Percentiles rank a stretch among this genome's conserved stretches.
These are phyloP conservation scores for Gallinago jamesoni DNA, from an alignment of 2,113 vertebrate genomes.

Conservation along the genomic window DNA sequence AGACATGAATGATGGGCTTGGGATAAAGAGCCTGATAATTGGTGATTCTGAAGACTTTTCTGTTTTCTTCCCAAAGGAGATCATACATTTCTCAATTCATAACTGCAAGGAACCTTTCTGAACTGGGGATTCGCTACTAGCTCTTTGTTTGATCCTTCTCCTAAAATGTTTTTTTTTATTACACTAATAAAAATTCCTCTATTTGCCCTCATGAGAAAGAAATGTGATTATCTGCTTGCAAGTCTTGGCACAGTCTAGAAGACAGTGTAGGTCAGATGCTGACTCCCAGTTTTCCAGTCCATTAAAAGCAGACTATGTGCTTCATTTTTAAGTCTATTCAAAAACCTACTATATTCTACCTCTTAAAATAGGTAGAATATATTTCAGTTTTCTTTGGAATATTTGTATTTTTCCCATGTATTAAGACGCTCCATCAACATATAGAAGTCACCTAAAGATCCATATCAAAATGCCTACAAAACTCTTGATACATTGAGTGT, in stretches of 20 bases:
- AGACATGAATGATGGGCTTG: not conserved
- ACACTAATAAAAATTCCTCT: not conserved
- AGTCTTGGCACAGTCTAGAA: not conserved
- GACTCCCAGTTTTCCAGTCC: not conserved
- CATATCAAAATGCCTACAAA: not conserved
- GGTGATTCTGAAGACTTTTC: not conserved
- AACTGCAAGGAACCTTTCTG: not conserved
- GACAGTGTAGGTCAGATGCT: not conserved
- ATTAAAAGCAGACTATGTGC: not conserved
- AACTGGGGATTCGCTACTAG: not conserved
- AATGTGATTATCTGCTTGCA: not conserved
- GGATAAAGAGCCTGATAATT: not conserved
- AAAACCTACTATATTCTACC: not conserved
- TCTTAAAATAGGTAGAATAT: no score
- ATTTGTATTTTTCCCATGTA: not conserved
- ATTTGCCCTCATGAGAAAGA: not conserved
- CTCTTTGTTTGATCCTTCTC: not conserved
- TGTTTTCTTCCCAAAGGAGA: not conserved
- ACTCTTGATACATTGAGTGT: not conserved
- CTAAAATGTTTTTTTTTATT: not conserved
- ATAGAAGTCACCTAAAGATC: not conserved
- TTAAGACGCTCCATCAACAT: not conserved
- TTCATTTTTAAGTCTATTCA: not conserved
- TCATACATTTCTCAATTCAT: not conserved
- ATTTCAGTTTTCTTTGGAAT: not conserved